Base-by-base conservation (phyloP, 1,140 invertebrate species). In the Catajapyx aquilonaris region DNA sequence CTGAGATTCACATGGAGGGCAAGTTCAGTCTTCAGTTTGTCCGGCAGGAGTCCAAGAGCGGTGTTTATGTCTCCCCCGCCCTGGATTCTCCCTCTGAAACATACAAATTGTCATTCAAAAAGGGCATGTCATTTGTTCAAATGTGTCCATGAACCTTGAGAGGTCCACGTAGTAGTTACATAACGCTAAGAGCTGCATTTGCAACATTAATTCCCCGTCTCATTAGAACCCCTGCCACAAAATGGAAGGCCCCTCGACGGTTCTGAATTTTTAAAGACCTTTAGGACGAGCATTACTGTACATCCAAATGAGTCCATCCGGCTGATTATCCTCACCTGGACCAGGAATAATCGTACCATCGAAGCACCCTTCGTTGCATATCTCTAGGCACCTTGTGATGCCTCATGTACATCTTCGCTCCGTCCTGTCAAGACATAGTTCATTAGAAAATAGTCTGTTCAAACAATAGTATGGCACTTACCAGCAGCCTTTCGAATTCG, bases 281-380 rank as follows among this genome's bases (percentile, higher is more conserved):
- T n/a, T n/a, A n/a, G n/a, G n/a, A n/a, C n/a, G n/a, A n/a, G n/a
- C n/a, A n/a, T n/a, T n/a, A n/a, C n/a, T n/a, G n/a, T n/a, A n/a
- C n/a, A 20, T 18, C 20, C 21, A 20, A 34, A 34, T 34, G 17
- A 33, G 10, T 13, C 10, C 18, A 33, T 20, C n/a, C 4, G 33
- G 33, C 7, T n/a, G n/a, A n/a, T n/a, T n/a, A n/a, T n/a, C n/a
- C 44, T 50, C 52, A 72, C 70, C 70, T 71, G 1, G 85, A 93
- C 88, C 88, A 94, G 2, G 86, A 90, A 55, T 95, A 95, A 57
- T 94, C 88, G 55, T 94, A 95, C 90, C 90, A 94, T 7, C 90
- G 66, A 15, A 94, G 71, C 4, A 95, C 88, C 17, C 90, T 60
- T 20, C 83, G 66, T 55, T 94, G 93, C 79, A 95, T 90, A 5